These are phyloP conservation scores for Pleuronectes platessa DNA, from an alignment of 2,113 vertebrate species.

Conservation along the genomic window DNA sequence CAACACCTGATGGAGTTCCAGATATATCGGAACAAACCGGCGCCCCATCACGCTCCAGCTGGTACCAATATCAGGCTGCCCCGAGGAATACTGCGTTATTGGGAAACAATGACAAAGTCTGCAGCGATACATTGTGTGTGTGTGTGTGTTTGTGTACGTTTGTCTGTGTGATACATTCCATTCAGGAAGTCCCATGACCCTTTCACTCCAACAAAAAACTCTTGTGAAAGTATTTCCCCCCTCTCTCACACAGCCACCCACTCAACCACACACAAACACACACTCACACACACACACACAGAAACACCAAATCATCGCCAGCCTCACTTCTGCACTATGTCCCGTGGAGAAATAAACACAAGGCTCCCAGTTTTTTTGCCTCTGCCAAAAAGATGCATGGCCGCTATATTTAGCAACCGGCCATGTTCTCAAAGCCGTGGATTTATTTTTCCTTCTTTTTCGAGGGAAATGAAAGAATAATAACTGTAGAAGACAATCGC, in stretches of 20 bases:
- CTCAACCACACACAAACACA: constrained; percentile 13
- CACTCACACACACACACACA: constrained; percentile 31
- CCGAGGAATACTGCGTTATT: constrained; percentile 33
- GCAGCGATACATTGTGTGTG: constrained; percentile 32
- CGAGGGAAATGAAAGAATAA: constrained; percentile 52
- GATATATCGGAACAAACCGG: constrained; percentile 35
- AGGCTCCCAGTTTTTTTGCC: constrained; percentile 44
- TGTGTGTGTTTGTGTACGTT: constrained; percentile 29
- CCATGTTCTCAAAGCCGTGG: constrained; percentile 63
- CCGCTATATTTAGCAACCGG: constrained; percentile 68
- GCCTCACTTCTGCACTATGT: constrained; percentile 45
- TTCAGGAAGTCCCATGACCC: constrained; percentile 78
- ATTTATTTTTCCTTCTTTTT: constrained; percentile 25
- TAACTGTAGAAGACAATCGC: constrained; percentile 60
- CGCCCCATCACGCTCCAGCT: constrained; percentile 36
- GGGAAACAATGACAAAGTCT: constrained; percentile 46
- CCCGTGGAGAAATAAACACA: constrained; percentile 74
- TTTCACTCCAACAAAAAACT: constrained; percentile 46
- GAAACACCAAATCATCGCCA: constrained; percentile 40
- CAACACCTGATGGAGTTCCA: constrained; percentile 4
- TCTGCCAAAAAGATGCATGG: constrained; percentile 67
- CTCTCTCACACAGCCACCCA: constrained; percentile 45
- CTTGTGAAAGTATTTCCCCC: constrained; percentile 30
- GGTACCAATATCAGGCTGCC: constrained; percentile 45
- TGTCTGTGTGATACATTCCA: constrained; percentile 54